Evolutionary conservation across 1,140 invertebrate species (phyloP), one percentile per base, ranked within the genome.

Genomic region (Arion vulgaris): DNA sequence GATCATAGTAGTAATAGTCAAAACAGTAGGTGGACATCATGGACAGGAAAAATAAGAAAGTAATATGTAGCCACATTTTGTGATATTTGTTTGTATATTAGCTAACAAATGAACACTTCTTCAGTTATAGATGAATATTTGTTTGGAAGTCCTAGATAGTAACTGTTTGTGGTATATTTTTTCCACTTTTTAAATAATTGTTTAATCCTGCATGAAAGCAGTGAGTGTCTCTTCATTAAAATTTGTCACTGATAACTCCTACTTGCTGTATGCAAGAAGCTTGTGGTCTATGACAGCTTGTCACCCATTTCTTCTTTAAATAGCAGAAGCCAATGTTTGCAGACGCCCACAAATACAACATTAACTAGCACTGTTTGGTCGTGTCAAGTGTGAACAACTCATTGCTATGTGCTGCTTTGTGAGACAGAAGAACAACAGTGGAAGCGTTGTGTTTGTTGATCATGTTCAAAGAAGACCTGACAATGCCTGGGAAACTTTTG

Each of bases 1-100:
- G 53, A 28, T 87, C 83, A 57, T 83, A 83, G 51, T 75, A 86
- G 62, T 82, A 83, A 39, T 81, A 81, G 19, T 81, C 80, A 39
- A 53, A 81, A 71, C 38, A 72, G 32, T 71, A 71, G 1, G 34
- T n/a, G 23, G 45, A 75, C 45, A 51, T 75, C 28, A 53, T 36
- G 36, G 32, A 75, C 34, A 51, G 9, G n/a, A 75, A 45, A 34
- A 51, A 1, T 5, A 75, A 1, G 38, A 75, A n/a, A 28, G 23
- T 28, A 2, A 51, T 28, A 13, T 45, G 45, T 23, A 53, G 23
- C 73, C 26, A 51, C 73, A 75, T 75, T 51, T 73, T 73, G 1
- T 4, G 9, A 41, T 26, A 39, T 39, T 26, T 72, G 5, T 19
- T 57, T 15, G 45, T 11, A 19, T 49, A 49, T 49, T 49, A 11